Evolutionary conservation across 1,140 invertebrate genomes (phyloP), one percentile per base, ranked within the genome.

Genomic region (Ceratitis capitata): DNA sequence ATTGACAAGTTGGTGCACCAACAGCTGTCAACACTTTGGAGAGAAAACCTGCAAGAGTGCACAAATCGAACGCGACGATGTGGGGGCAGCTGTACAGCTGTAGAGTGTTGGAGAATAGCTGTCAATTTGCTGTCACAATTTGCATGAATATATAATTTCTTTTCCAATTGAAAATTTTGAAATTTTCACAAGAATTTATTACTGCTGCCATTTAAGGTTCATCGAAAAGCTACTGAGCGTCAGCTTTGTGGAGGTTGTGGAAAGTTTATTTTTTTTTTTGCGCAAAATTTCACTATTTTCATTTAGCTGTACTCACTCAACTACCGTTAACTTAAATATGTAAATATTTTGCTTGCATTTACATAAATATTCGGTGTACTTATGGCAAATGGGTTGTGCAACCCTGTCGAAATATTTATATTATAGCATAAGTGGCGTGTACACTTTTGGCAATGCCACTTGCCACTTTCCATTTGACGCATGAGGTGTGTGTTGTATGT

Each of bases 121-220:
- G 69, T 78, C 35, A 78, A 78, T 78, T 78, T 78, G 69, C 69
- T 5, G 32, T n/a, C 42, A 35, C 69, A 78, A 78, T 78, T 78
- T 78, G 42, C 69, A 78, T 78, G 69, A 16, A 78, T 78, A 47
- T 47, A 23, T 1, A 78, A 45, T 78, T 78, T 78, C n/a, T 74
- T 78, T 78, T 45, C 23, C 69, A 78, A 78, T 78, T 78, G 69
- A 78, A 78, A n/a, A 45, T 78, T 78, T 6, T 10, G 4, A 42
- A 78, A 78, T 78, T 78, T 23, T n/a, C 23, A n/a, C 39, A 45
- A 78, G 39, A 78, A 78, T 45, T 78, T 19, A 45, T 45, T 23
- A 19, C 10, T 9, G 29, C n/a, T 19, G 64, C 32, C 39, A 19
- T 23, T 69, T 39, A 39, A 69, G 12, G 14, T 29, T 39, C 23